Evolutionary conservation across 2,888 invertebrate genomes (phyloP), one percentile per base, ranked within the genome.

Genomic region (Andrena marginata): DNA sequence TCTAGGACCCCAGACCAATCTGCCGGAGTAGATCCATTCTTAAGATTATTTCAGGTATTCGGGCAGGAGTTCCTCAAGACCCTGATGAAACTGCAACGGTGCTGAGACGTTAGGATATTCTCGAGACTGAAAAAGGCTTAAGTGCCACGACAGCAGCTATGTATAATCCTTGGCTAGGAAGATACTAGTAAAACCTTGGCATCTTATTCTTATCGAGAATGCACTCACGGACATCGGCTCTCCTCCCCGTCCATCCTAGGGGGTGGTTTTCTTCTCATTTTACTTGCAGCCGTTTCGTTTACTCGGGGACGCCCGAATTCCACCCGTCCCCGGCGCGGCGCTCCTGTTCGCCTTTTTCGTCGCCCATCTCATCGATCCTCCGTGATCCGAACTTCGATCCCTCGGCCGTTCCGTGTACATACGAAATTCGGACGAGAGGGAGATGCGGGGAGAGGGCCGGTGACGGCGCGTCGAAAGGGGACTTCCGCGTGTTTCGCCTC

Each of bases 401-500:
- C 73, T 49, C 56, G 54, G 76, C 56, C 65, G 77, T 72, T 75
- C 78, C 82, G 74, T 73, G 78, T 75, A 77, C 74, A 76, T 69
- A 69, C 84, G 83, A 84, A 82, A 78, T 77, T 74, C 85, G 71
- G 56, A 72, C 68, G 84, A 77, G 75, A 85, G 13, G 1, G 42
- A 2, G 42, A 2, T n/a, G 35, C 49, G 4, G 0, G 42, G 42
- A 4, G 64, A 68, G 62, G 80, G 29, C 67, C 64, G 65, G 65
- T 71, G 82, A 81, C 84, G 81, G 67, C 83, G 54, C 85, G 80
- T 87, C 82, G 75, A 59, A 67, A 64, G 51, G 60, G 49, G 78
- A 88, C 86, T 88, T 88, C 85, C 89, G 89, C 87, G 84, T 85
- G 82, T 87, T 82, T 79, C 78, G 56, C 70, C 77, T 75, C 56